These are phyloP conservation scores for Lomographa bimaculata DNA, from an alignment of 2,888 invertebrate species.

Conservation along the genomic window DNA sequence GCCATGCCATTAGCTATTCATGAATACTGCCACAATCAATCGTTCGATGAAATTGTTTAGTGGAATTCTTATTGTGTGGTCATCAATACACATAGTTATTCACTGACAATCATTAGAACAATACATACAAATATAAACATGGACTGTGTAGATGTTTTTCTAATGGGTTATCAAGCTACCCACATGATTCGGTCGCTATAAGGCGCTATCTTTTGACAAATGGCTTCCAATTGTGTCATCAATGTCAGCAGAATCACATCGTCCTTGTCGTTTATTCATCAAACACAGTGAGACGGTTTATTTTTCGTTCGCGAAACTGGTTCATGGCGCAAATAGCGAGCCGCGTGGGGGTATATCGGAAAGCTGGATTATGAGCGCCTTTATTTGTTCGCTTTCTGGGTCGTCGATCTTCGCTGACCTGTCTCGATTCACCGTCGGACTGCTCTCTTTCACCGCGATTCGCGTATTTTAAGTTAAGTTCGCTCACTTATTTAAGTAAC, in stretches of 20 bases:
- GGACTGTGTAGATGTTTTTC: constrained; percentile 17
- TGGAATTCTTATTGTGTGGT: constrained; percentile 4
- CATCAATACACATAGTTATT: not conserved
- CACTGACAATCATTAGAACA: not conserved
- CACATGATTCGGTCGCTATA: not conserved
- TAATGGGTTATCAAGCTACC: constrained; percentile 15
- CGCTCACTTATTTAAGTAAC: too few species aligned
- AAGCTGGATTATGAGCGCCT: constrained; percentile 51
- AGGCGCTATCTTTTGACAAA: constrained; percentile 1
- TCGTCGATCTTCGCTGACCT: constrained; percentile 70
- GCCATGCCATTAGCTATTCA: constrained; percentile 26
- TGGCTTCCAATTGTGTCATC: not conserved
- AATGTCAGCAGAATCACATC: constrained; percentile 3
- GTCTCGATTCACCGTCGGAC: constrained; percentile 46
- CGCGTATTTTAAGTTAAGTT: constrained; percentile 18
- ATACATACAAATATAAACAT: constrained; percentile 1
- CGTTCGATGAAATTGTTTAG: constrained; percentile 11
- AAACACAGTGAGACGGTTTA: constrained; percentile 32
- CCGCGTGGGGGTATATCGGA: constrained; percentile 52
- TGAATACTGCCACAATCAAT: constrained; percentile 18
- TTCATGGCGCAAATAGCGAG: constrained; percentile 44
- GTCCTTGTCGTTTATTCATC: constrained; percentile 25
- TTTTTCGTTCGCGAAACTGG: constrained; percentile 40
- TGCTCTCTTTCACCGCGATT: constrained; percentile 37
- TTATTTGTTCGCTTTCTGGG: constrained; percentile 62